phyloP scores from a whole-genome alignment of 2,113 vertebrate species.

The Phalacrocorax brasilianus region DNA sequence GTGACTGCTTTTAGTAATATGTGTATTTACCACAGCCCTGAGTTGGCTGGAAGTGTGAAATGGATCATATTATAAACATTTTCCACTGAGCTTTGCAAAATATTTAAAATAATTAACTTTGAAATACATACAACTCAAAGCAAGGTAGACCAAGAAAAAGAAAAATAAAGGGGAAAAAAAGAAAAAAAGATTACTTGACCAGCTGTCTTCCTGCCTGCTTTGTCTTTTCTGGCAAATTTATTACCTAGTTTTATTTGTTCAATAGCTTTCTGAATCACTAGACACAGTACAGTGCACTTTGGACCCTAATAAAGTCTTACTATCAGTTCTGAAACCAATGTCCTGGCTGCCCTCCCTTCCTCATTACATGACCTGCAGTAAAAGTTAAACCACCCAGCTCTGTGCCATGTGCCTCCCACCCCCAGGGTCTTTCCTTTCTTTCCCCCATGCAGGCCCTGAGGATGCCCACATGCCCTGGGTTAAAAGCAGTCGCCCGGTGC shows the following conservation, averaged over 20 bases:
- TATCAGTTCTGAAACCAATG: not conserved
- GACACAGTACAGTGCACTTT: not conserved
- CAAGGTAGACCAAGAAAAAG: not conserved
- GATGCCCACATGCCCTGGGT: no score
- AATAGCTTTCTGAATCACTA: not conserved
- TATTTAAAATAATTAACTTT: not conserved
- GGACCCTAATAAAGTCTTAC: not conserved
- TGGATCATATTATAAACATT: not conserved
- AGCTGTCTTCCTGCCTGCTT: not conserved
- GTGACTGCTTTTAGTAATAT: not conserved
- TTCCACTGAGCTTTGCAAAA: not conserved
- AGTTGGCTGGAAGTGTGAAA: not conserved
- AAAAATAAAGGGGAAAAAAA: no score
- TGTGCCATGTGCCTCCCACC: rapidly evolving
- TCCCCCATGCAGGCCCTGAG: rapidly evolving
- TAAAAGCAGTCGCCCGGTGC: rapidly evolving
- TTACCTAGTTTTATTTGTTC: not conserved
- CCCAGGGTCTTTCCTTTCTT: rapidly evolving
- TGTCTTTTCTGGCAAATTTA: not conserved
- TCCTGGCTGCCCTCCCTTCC: not conserved
- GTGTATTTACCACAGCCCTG: not conserved
- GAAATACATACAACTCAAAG: not conserved
- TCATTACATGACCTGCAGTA: no score
- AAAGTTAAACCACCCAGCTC: not conserved
- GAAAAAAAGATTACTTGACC: not conserved